Evolutionary conservation across 2,888 invertebrate genomes (phyloP).

Genomic region (Bombylius major): DNA sequence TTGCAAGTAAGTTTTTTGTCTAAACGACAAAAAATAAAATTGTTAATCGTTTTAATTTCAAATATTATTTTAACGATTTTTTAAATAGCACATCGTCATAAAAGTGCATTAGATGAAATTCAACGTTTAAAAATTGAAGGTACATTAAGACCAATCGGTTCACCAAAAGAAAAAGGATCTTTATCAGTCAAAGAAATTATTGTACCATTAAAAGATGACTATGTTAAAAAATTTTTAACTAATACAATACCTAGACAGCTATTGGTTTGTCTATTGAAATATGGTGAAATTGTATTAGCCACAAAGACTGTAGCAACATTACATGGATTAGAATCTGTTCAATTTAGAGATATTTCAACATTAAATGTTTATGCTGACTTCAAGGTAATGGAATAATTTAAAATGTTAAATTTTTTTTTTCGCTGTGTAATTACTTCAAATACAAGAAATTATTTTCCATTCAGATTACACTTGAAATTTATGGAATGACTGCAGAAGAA

Average conservation of each 20-base stretch:
- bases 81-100: conserved; percentile 73
- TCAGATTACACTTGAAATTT: conserved; percentile 65
- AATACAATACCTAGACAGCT: conserved; percentile 52
- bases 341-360: conserved; percentile 60
- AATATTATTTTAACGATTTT: no score
- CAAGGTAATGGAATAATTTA: no score
- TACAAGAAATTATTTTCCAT: no score
- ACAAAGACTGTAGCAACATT: conserved; percentile 60
- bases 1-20: conserved; percentile 69
- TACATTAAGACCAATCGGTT: conserved; percentile 47
- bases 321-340: conserved; percentile 45
- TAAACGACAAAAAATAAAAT: no score
- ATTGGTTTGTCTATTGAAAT: conserved; percentile 64
- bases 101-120: conserved; percentile 75
- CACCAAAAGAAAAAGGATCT: conserved; percentile 44
- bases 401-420: no score
- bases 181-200: conserved; percentile 69
- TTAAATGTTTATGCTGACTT: conserved; percentile 80
- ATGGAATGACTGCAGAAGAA: conserved; percentile 69
- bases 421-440: no score
- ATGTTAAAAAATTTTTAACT: conserved; percentile 58
- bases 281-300: conserved; percentile 63
- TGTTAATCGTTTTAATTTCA: no score
- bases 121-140: conserved; percentile 77
- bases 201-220: conserved; percentile 74